These are phyloP conservation scores for Toxostoma redivivum DNA, from an alignment of 2,113 vertebrate species.

Conservation along the genomic window DNA sequence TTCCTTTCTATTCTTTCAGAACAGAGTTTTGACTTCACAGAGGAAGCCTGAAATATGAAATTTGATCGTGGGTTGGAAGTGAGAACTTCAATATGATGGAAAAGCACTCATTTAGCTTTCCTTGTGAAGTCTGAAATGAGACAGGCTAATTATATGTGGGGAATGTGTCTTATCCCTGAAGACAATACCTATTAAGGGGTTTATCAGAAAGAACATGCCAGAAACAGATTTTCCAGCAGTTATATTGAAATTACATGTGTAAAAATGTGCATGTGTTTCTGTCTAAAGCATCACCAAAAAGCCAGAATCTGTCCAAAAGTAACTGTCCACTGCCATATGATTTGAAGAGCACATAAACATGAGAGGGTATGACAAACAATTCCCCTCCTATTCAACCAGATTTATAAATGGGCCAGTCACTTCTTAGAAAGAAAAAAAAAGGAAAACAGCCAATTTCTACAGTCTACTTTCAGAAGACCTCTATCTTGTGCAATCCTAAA, in stretches of 20 bases:
- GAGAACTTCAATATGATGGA: conserved; percentile 42
- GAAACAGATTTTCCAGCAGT: conserved; percentile 14
- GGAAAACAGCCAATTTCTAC: not conserved
- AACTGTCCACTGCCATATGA: not conserved
- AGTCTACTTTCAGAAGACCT: not conserved
- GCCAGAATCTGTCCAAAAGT: not conserved
- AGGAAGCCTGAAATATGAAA: conserved; percentile 35
- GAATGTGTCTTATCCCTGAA: not conserved
- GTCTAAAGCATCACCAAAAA: not conserved
- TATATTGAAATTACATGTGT: not conserved
- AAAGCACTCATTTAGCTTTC: conserved; percentile 57
- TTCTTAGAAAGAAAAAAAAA: not conserved
- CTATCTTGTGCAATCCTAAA: not conserved
- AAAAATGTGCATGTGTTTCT: not conserved
- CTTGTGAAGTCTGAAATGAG: conserved; percentile 26
- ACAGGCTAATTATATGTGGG: conserved; percentile 56
- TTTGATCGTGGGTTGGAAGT: conserved; percentile 53
- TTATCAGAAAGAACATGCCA: conserved; percentile 35
- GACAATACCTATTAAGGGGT: not conserved
- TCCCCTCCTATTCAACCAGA: not conserved
- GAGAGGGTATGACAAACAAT: not conserved
- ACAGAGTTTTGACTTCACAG: not conserved
- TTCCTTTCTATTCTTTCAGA: conserved; percentile 2
- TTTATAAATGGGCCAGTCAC: not conserved
- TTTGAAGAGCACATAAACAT: not conserved